Evolutionary conservation across 1,140 invertebrate genomes (phyloP).

Genomic region (Dryas iulia): DNA sequence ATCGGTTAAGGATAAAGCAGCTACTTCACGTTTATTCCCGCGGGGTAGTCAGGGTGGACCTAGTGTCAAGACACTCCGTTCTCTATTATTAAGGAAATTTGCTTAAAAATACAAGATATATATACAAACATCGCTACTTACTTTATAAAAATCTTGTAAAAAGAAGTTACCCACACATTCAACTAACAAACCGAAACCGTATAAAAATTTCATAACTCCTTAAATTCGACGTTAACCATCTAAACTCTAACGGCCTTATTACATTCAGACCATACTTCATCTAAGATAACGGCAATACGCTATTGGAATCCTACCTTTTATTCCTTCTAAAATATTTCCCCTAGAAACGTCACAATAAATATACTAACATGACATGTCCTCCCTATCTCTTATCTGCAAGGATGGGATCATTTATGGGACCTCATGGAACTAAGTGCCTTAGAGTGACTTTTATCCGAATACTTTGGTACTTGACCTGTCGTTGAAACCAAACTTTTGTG

Average conservation of each 20-base stretch:
- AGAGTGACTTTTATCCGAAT: slow-evolving; percentile 1
- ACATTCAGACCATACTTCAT: not conserved
- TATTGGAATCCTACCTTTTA: not conserved
- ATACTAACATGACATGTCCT: not conserved
- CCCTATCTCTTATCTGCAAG: not conserved
- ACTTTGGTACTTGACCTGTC: not conserved
- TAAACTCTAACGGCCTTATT: not conserved
- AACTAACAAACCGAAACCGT: no score
- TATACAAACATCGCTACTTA: no score
- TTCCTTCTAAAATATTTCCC: not conserved
- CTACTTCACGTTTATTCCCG: no score
- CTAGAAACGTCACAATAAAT: not conserved
- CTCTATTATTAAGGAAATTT: no score
- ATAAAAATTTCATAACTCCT: no score
- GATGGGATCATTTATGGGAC: not conserved
- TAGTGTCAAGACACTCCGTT: no score
- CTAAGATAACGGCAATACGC: not conserved
- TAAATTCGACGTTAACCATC: not conserved
- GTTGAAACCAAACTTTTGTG: not conserved
- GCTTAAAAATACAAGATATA: no score
- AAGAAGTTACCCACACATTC: no score
- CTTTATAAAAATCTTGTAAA: no score
- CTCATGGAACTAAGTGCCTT: not conserved
- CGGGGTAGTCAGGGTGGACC: not conserved
- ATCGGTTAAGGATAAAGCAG: no score